These are phyloP conservation scores for Paedocypris sp. DNA, from an alignment of 2,113 vertebrate species.

Conservation along the genomic window DNA sequence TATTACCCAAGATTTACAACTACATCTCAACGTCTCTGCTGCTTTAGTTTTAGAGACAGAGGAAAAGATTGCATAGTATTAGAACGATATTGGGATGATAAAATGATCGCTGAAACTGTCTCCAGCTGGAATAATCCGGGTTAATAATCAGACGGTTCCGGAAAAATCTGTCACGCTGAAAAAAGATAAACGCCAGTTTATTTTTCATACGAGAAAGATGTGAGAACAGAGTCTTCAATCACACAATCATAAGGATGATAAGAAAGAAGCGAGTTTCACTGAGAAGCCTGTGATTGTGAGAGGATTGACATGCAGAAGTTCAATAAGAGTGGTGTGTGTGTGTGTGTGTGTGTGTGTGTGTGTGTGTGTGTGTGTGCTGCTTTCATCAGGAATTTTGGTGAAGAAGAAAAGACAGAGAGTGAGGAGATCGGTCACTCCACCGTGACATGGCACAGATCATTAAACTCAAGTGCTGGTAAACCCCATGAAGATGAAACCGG, in stretches of 20 bases:
- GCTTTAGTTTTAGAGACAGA: slow-evolving; percentile 8
- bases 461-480: too few relatives aligned
- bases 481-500: too few relatives aligned
- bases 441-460: slow-evolving; percentile 7
- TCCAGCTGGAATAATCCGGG: too few relatives aligned
- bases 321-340: not conserved
- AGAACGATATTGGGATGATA: not conserved
- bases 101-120: too few relatives aligned
- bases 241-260: too few relatives aligned
- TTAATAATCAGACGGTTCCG: too few relatives aligned
- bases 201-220: too few relatives aligned
- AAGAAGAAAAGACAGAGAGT: not conserved
- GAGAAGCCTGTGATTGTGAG: not conserved
- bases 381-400: not conserved
- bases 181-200: too few relatives aligned
- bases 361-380: not conserved
- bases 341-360: not conserved
- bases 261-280: not conserved
- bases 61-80: not conserved
- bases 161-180: too few relatives aligned
- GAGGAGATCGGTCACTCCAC: not conserved
- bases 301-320: not conserved
- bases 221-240: too few relatives aligned
- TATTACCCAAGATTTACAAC: too few relatives aligned
- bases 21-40: too few relatives aligned